These are phyloP conservation scores for Zaprionus nigranus DNA, from an alignment of 1,140 invertebrate genomes.

Conservation along the genomic window DNA sequence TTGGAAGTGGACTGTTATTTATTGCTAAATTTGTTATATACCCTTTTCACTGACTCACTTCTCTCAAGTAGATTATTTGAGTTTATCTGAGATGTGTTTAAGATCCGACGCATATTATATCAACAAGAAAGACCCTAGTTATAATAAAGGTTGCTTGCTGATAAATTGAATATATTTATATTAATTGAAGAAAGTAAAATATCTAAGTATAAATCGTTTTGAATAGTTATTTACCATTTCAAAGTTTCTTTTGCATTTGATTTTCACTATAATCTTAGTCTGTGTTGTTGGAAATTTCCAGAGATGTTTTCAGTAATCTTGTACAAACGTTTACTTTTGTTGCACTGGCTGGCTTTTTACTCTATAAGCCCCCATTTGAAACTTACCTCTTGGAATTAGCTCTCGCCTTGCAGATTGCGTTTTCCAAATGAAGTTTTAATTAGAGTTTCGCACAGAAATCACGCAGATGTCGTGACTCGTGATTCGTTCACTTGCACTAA, in stretches of 20 bases:
- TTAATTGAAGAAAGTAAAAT: background rate
- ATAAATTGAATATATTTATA: background rate
- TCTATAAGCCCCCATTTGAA: background rate
- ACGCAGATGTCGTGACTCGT: slow-evolving; percentile 36
- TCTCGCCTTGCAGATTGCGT: slow-evolving; percentile 10
- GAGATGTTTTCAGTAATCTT: background rate
- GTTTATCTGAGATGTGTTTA: background rate
- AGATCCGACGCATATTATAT: background rate
- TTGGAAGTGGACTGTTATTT: background rate
- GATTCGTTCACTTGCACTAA: slow-evolving; percentile 52
- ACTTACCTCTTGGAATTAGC: slow-evolving; percentile 12
- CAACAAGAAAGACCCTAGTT: background rate
- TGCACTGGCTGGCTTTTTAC: background rate
- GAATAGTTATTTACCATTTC: background rate
- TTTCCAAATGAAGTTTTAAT: slow-evolving; percentile 6
- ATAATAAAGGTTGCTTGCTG: background rate
- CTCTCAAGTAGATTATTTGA: background rate
- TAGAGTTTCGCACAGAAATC: slow-evolving; percentile 29
- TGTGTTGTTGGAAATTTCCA: background rate
- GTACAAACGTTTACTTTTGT: background rate
- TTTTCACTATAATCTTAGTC: background rate
- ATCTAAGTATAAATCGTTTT: too few species aligned
- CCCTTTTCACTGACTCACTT: background rate
- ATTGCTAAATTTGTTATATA: too few species aligned
- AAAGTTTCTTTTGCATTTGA: background rate